These are phyloP conservation scores for Holothuria leucospilota DNA, from an alignment of 53 echinoderm and acorn worm species.

Conservation along the genomic window DNA sequence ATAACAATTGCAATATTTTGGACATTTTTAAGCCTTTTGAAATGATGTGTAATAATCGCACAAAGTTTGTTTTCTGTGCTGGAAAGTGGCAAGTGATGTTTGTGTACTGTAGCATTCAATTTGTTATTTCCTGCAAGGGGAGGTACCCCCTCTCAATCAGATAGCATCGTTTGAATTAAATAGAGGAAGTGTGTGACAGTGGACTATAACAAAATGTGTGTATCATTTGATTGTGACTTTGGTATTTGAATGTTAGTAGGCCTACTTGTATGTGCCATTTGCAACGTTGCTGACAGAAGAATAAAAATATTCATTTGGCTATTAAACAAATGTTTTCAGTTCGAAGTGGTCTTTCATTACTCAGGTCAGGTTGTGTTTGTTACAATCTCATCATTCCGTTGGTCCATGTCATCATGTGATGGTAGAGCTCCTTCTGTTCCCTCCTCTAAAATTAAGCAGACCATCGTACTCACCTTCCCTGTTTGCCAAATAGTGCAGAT, in stretches of 20 bases:
- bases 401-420: not conserved
- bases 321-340: conserved; percentile 12
- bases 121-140: conserved; percentile 4
- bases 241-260: conserved; percentile 32
- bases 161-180: too few relatives aligned
- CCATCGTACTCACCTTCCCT: too few relatives aligned
- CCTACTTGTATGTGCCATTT: conserved; percentile 10
- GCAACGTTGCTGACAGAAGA: conserved; percentile 9
- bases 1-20: conserved; percentile 44
- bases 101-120: conserved; percentile 23
- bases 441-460: not conserved
- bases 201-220: conserved; percentile 5
- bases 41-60: conserved; percentile 45
- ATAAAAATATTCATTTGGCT: not conserved
- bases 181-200: conserved; percentile 18
- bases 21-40: conserved; percentile 43
- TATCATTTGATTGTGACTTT: conserved; percentile 27
- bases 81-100: conserved; percentile 13
- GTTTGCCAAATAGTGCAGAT: too few relatives aligned
- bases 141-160: not conserved
- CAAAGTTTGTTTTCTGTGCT: conserved; percentile 33
- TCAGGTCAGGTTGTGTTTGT: conserved; percentile 31
- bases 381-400: conserved; percentile 32
- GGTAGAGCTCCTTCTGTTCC: not conserved
- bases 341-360: conserved; percentile 39